Evolutionary conservation across 2,888 invertebrate genomes (phyloP).

Genomic region (Escarpia spicata): DNA sequence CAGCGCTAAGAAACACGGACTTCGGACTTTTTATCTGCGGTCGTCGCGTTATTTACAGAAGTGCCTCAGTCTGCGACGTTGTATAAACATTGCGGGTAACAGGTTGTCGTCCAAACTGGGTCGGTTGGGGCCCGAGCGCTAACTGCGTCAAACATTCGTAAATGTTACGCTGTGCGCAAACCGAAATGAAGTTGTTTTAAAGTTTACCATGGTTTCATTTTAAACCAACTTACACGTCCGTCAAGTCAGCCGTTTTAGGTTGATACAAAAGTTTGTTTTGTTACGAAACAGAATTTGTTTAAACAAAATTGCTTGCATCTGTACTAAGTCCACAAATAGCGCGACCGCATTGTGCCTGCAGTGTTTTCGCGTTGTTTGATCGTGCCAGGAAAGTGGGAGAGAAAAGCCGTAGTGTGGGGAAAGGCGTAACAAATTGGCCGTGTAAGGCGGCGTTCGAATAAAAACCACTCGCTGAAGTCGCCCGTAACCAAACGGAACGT

Average conservation of each 20-base stretch:
- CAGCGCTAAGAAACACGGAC: conserved; percentile 4
- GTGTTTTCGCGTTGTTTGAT: background rate
- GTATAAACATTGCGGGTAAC: background rate
- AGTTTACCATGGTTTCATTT: background rate
- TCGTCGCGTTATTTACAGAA: conserved; percentile 6
- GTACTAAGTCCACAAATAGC: background rate
- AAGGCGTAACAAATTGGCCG: background rate
- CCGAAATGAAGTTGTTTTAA: background rate
- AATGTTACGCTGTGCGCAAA: background rate
- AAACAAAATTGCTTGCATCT: background rate
- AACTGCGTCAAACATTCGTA: background rate
- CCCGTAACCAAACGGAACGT: conserved; percentile 5
- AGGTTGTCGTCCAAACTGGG: background rate
- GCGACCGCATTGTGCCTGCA: background rate
- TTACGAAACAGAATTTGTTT: background rate
- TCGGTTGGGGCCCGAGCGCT: background rate
- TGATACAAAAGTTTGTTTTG: background rate
- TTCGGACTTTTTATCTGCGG: conserved; percentile 5
- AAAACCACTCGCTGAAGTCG: conserved; percentile 13
- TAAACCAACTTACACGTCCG: background rate
- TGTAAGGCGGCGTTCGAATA: conserved; percentile 10
- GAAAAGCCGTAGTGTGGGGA: background rate
- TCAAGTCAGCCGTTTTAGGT: background rate
- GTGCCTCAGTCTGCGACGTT: background rate
- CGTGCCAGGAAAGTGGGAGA: background rate